Evolutionary conservation across 2,113 vertebrate species (phyloP).

Genomic region (Gopherus flavomarginatus): DNA sequence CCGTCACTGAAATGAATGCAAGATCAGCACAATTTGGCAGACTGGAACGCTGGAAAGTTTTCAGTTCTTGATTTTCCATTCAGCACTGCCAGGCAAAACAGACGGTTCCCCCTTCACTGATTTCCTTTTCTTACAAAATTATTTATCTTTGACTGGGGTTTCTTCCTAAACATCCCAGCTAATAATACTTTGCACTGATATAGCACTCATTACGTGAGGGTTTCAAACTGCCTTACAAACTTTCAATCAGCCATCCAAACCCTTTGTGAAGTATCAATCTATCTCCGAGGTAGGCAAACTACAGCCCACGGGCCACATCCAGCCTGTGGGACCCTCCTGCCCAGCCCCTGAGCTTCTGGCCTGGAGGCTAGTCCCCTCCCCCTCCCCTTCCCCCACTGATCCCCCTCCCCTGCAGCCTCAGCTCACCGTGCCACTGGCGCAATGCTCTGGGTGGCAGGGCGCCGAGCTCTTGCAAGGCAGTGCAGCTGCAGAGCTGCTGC

Average conservation of each 20-base stretch:
- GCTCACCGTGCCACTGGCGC: no score
- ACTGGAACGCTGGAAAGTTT: background rate
- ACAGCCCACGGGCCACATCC: no score
- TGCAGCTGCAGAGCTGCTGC: no score
- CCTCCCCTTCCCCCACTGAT: no score
- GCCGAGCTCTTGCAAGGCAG: no score
- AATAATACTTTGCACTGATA: background rate
- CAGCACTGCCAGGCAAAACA: background rate
- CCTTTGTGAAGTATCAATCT: background rate
- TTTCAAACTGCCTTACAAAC: background rate
- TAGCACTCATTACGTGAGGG: background rate
- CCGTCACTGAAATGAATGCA: background rate
- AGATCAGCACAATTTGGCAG: background rate
- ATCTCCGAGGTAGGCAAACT: no score
- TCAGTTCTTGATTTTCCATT: background rate
- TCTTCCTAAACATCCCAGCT: background rate
- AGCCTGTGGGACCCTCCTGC: no score
- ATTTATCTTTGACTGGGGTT: background rate
- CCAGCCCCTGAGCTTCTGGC: no score
- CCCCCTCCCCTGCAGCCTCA: no score
- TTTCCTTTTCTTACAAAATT: background rate
- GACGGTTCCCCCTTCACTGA: background rate
- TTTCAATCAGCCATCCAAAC: background rate
- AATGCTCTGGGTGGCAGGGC: no score
- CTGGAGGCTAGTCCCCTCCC: no score